Evolutionary conservation across 1,140 invertebrate genomes (phyloP).

Genomic region (Papilio xuthus): DNA sequence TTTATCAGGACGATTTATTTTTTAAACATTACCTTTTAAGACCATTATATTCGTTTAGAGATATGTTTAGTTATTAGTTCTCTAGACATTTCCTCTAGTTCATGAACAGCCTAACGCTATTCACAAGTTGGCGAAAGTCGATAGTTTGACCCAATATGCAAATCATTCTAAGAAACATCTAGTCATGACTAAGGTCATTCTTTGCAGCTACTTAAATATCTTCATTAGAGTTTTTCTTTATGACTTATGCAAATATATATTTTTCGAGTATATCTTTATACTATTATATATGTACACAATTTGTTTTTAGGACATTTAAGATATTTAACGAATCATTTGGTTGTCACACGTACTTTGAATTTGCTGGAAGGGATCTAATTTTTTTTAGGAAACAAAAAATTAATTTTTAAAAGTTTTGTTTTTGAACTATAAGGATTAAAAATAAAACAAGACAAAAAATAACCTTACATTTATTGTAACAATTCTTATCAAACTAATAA

Average conservation of each 20-base stretch:
- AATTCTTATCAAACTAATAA: neutral
- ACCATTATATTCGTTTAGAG: too few relatives aligned
- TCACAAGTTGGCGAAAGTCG: constrained; percentile 21
- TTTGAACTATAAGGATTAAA: neutral
- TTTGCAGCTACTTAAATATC: neutral
- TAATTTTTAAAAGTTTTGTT: neutral
- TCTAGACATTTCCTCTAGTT: neutral
- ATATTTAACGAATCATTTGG: too few relatives aligned
- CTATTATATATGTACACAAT: neutral
- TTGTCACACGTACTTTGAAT: too few relatives aligned
- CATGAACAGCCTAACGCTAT: neutral
- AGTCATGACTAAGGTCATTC: neutral
- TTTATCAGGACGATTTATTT: too few relatives aligned
- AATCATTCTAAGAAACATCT: constrained; percentile 21
- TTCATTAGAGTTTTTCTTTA: neutral
- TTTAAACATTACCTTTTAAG: too few relatives aligned
- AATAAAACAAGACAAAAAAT: neutral
- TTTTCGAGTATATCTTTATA: neutral
- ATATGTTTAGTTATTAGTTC: neutral
- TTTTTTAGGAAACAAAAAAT: neutral
- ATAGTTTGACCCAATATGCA: constrained; percentile 26
- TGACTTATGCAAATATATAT: neutral
- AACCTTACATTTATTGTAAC: constrained; percentile 8
- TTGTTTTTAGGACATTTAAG: neutral
- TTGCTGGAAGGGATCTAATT: neutral